Percentiles rank a stretch among this genome's conserved stretches.
phyloP scores from a whole-genome alignment of 2,888 invertebrate genomes.

The Drosophila lutescens region DNA sequence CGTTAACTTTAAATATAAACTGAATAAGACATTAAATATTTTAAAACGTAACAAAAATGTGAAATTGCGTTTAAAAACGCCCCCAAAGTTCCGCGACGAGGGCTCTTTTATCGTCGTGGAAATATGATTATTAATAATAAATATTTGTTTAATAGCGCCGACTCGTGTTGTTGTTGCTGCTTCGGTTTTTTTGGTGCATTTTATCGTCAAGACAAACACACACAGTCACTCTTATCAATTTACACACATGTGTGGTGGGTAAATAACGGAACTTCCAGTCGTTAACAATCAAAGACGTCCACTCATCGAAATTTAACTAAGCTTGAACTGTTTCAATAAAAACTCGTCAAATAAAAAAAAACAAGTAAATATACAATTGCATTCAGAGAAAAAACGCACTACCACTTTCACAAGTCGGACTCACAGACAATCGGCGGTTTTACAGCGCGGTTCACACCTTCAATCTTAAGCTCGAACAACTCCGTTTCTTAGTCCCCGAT shows the following conservation, averaged over 20 bases:
- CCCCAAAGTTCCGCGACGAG: not conserved
- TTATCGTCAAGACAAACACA: conserved; percentile 6
- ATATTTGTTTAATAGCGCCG: conserved; percentile 67
- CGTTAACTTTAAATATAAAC: too few relatives aligned
- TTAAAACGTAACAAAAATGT: too few relatives aligned
- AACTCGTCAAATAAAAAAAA: not conserved
- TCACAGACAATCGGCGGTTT: not conserved
- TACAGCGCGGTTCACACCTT: conserved; percentile 3
- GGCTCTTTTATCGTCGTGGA: conserved; percentile 26
- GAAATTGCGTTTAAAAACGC: too few relatives aligned
- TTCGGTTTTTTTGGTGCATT: conserved; percentile 26
- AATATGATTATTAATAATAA: conserved; percentile 60
- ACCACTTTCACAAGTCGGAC: not conserved
- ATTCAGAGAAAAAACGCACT: conserved; percentile 7
- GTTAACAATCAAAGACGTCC: not conserved
- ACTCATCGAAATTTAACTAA: conserved; percentile 1
- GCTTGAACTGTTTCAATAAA: conserved; percentile 5
- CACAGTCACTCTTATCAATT: conserved; percentile 20
- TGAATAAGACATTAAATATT: too few relatives aligned
- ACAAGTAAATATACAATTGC: not conserved
- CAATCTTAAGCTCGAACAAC: conserved; percentile 5
- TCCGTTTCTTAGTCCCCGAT: conserved; percentile 18
- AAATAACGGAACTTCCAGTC: not conserved
- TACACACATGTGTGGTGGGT: conserved; percentile 19
- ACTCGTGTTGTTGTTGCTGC: conserved; percentile 10